Percentiles rank a stretch among this genome's conserved stretches.
Evolutionary conservation across 1,140 invertebrate genomes (phyloP).

Genomic region (Diplogasteroides magnus): DNA sequence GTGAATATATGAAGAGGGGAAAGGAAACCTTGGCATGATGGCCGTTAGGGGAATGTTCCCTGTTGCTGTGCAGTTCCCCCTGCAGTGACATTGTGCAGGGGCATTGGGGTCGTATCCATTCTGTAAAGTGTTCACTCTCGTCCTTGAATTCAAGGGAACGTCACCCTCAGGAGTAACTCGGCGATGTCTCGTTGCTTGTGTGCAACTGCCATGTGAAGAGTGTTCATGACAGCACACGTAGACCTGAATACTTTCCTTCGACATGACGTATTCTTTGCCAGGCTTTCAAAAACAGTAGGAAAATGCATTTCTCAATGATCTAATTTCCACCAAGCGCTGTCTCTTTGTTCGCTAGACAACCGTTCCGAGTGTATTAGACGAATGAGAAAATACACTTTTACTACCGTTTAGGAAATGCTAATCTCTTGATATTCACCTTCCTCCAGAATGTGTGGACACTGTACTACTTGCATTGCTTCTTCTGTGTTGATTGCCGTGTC

Average conservation of each 20-base stretch:
- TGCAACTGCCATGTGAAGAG: slow-evolving; percentile 52
- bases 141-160: neutral
- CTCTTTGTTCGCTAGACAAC: too few species aligned
- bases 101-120: slow-evolving; percentile 51
- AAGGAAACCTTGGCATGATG: slow-evolving; percentile 45
- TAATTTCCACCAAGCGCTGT: too few species aligned
- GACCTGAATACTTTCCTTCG: slow-evolving; percentile 32
- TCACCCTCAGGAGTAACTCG: slow-evolving; percentile 45
- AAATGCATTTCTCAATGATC: too few species aligned
- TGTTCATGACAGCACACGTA: slow-evolving; percentile 50
- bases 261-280: neutral
- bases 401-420: too few species aligned
- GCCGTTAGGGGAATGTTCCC: slow-evolving; percentile 53
- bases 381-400: too few species aligned
- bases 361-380: too few species aligned
- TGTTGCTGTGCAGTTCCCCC: slow-evolving; percentile 49
- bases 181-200: slow-evolving; percentile 54
- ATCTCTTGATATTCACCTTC: slow-evolving; percentile 29
- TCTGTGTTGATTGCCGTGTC: slow-evolving; percentile 45
- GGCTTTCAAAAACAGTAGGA: too few species aligned
- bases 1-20: slow-evolving; percentile 18
- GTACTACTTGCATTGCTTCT: slow-evolving; percentile 53
- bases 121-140: neutral
- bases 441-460: slow-evolving; percentile 53
- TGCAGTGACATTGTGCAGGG: slow-evolving; percentile 48